Base-by-base conservation (phyloP, 2,888 invertebrate species). In the Cosmia pyralina region DNA sequence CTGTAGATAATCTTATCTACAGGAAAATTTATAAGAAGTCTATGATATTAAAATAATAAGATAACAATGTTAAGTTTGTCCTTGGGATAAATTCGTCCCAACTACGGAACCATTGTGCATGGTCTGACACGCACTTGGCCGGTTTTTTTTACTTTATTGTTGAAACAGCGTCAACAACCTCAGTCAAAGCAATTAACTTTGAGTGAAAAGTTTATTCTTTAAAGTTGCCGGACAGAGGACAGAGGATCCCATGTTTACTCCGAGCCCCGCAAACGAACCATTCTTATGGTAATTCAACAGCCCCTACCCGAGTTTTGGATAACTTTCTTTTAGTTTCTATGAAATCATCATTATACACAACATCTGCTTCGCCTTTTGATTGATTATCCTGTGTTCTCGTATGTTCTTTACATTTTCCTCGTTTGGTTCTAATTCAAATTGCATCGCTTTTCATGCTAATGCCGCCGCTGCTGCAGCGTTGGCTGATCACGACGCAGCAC, bases 391-490 rank as follows among this genome's bases (percentile, higher is more conserved):
- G 79, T 84, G 81, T 87, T 85, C 58, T 68, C 79, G 72, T 85
- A 87, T 86, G 83, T 60, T 80, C 79, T 75, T 78, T 77, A 73
- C 66, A 69, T 83, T 82, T 77, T 80, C 82, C 77, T 88, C 81
- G 85, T 88, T 85, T 88, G 82, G 84, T 85, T 88, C 87, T 90
- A 89, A 90, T 90, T 90, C 89, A 89, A 90, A 91, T 89, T 88
- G 89, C 89, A 89, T 90, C 92, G 93, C 92, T 89, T 92, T 91
- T 88, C 90, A 95, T 94, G 95, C 91, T 93, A 95, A 95, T 94
- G 85, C 79, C 79, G 82, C 87, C 87, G 87, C 87, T 28, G 28
- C 28, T 28, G 28, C 28, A 28, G 28, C 28, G 28, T 28, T 82
- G 77, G 86, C 85, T 88, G 90, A 88, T 91, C 90, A 86, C 89